phyloP scores from a whole-genome alignment of 2,113 vertebrate species.

The Hypocryptadius cinnamomeus region DNA sequence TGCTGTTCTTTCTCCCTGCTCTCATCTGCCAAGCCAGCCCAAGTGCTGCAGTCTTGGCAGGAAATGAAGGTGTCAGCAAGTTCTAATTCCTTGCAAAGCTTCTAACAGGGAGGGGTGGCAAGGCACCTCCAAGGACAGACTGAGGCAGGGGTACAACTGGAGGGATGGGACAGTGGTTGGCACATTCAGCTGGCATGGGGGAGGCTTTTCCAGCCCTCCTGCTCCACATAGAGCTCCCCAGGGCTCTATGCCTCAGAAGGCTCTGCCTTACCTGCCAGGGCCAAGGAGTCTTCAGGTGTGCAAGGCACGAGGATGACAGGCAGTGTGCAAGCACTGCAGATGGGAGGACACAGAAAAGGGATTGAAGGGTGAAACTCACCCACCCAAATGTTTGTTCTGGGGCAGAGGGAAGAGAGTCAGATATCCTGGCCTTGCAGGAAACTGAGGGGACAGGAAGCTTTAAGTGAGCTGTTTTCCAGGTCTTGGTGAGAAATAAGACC shows the following conservation, averaged over 20 bases:
- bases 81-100: not conserved
- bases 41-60: not conserved
- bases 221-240: not conserved
- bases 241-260: not conserved
- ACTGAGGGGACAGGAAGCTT: not conserved
- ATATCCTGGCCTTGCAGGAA: not conserved
- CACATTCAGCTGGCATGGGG: not conserved
- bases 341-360: not conserved
- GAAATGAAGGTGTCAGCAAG: not conserved
- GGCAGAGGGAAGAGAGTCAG: not conserved
- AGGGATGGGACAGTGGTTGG: not conserved
- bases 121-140: not conserved
- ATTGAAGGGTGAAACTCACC: not conserved
- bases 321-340: not conserved
- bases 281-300: not conserved
- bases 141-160: not conserved
- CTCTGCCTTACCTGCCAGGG: not conserved
- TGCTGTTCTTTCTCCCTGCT: not conserved
- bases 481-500: not conserved
- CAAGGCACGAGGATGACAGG: not conserved
- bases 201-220: not conserved
- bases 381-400: not conserved
- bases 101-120: not conserved
- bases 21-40: not conserved
- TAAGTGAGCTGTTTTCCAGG: not conserved